These are phyloP conservation scores for Trachelus troglodyta DNA, from an alignment of 2,888 invertebrate species.

Conservation along the genomic window DNA sequence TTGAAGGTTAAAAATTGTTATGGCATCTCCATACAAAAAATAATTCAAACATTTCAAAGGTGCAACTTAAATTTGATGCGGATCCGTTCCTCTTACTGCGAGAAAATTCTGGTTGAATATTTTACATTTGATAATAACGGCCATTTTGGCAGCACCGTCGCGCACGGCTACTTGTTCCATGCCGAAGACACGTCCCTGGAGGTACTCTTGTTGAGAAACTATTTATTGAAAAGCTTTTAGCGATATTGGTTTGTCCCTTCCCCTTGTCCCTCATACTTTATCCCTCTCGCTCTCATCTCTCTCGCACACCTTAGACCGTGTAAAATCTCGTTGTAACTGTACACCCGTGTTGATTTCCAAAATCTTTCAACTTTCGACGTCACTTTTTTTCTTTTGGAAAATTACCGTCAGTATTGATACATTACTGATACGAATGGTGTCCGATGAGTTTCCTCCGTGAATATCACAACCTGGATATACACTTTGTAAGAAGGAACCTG, in stretches of 20 bases:
- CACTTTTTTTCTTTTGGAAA: background rate
- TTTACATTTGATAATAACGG: background rate
- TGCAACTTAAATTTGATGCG: background rate
- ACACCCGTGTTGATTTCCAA: background rate
- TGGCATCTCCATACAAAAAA: background rate
- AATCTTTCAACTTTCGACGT: background rate
- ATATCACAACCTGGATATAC: too few species aligned
- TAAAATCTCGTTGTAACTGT: background rate
- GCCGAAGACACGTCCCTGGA: background rate
- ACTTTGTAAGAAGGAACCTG: too few species aligned
- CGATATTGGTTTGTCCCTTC: constrained; percentile 38
- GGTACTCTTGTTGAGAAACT: constrained; percentile 22
- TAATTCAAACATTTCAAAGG: background rate
- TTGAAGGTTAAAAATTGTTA: background rate
- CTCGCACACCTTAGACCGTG: background rate
- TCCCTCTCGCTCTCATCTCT: background rate
- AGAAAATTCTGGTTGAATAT: background rate
- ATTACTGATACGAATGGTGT: background rate
- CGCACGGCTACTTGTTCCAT: background rate
- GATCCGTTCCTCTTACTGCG: background rate
- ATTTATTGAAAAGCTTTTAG: constrained; percentile 56
- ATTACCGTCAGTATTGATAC: background rate
- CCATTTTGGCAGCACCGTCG: background rate
- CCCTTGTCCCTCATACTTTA: background rate
- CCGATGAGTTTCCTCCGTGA: too few species aligned